Evolutionary conservation across 1,140 invertebrate genomes (phyloP).

Genomic region (Tetraneura akinire): DNA sequence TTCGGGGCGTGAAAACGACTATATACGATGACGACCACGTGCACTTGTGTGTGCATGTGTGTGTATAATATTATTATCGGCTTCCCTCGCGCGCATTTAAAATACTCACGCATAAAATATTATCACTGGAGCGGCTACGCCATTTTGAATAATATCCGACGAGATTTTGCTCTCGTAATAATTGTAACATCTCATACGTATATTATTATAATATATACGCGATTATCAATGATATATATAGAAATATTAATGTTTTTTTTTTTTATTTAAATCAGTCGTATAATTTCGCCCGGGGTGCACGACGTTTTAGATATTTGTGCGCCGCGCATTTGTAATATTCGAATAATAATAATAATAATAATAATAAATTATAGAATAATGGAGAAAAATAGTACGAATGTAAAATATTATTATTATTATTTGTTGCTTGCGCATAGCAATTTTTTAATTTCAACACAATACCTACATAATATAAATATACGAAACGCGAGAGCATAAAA

Average conservation of each 20-base stretch:
- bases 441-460: constrained; percentile 29
- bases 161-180: constrained; percentile 30
- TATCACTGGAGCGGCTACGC: constrained; percentile 19
- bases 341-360: background rate
- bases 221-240: constrained; percentile 45
- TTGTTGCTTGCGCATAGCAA: background rate
- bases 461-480: too few relatives aligned
- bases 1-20: constrained; percentile 27
- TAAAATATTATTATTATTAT: too few relatives aligned
- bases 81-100: too few relatives aligned
- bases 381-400: background rate
- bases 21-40: background rate
- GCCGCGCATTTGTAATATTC: background rate
- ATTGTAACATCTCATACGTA: too few relatives aligned
- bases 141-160: constrained; percentile 48
- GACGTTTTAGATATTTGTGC: constrained; percentile 7
- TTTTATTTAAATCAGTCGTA: constrained; percentile 48
- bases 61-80: too few relatives aligned
- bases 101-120: too few relatives aligned
- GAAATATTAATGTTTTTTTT: constrained; percentile 43
- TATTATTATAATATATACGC: too few relatives aligned
- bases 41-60: too few relatives aligned
- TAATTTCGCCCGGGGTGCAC: constrained; percentile 11
- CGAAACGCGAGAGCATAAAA: too few relatives aligned
- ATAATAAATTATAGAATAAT: constrained; percentile 29